Base-by-base conservation (phyloP, 2,888 invertebrate genomes). In the Odontocerum albicorne region DNA sequence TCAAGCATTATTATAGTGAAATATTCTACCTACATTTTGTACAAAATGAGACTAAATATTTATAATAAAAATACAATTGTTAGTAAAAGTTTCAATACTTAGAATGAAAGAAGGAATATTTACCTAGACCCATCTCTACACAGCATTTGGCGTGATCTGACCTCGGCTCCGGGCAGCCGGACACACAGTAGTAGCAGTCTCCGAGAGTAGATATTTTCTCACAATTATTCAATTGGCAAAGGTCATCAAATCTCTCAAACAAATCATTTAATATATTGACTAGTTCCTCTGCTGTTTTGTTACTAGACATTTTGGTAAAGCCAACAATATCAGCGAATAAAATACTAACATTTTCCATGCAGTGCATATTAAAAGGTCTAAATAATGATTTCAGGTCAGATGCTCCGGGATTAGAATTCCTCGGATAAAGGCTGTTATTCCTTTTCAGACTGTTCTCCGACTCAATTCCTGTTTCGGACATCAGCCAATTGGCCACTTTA, bases 281-380 rank as follows among this genome's bases (percentile, higher is more conserved):
- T 64, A 98, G 78, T 72, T 96, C 92, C 72, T 96, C 96, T 51
- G 97, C 97, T 64, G 90, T 92, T 75, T 97, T 98, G 65, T 92
- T 96, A 62, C 95, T 93, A 53, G 94, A 92, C 96, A 97, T 97
- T 68, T 87, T 89, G 0, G 97, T 98, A 71, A 98, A 98, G 31
- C 97, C 97, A 16, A 96, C 96, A 66, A 98, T 97, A 70, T 98
- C 97, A 20, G 97, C 97, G 70, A 97, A 97, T 40, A 98, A 75
- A 66, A 98, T 97, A 73, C 94, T 94, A 38, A 97, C 96, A 69
- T 95, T 88, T 63, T 93, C 92, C 94, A 96, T 95, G 52, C 90
- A 88, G 70, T 90, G 91, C 96, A 97, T 97, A 67, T 96, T 96
- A 71, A 97, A 97, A 4, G 96, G 95, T 33, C 97, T 83, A 72